Evolutionary conservation across 2,113 vertebrate genomes (phyloP), one percentile per base, ranked within the genome.

Genomic region (Regulus satrapa): DNA sequence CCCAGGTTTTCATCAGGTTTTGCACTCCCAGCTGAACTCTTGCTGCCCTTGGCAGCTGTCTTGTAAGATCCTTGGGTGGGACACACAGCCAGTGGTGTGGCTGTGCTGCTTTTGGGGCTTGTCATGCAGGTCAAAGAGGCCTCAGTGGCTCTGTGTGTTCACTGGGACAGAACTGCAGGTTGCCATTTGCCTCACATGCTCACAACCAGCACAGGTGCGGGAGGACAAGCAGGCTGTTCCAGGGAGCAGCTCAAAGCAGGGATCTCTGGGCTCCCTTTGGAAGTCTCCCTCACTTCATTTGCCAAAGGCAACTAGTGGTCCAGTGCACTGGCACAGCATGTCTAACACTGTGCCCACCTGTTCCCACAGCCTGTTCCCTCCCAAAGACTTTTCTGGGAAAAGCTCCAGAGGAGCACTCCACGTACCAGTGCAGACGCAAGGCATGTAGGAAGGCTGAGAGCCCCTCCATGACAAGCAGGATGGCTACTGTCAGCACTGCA

Each of bases 401-500:
- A 43, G 31, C 71, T 55, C 51, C 28, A 15, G 14, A 75, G 77
- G 63, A n/a, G n/a, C 6, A 6, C 23, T 29, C 1, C 11, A 85
- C 97, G 12, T 92, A 99, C 98, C 98, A 99, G 94, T 99, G 98
- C 85, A 99, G 98, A 13, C 98, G 97, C 72, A 99, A 89, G 36
- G 98, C 98, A 0, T 99, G 98, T 32, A 99, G 97, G 79, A 99
- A 99, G 58, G 98, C 98, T 0, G 98, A 99, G 45, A 99, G 98
- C 13, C 98, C 98, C 89, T 99, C 98, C 98, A 99, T 99, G 89
- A 99, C 55, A 9, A 99, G 97, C 18, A 99, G 97, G 92, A 99
- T 99, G 68, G 98, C 98, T 1, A 99, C 94, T 0, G 98, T 98
- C 74, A 99, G 96, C 43, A 97, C 95, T 4, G 98, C 98, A n/a